Percentiles rank a stretch among this genome's conserved stretches.
These are phyloP conservation scores for Chloroclystis v-ata DNA, from an alignment of 2,888 invertebrate species.

Conservation along the genomic window DNA sequence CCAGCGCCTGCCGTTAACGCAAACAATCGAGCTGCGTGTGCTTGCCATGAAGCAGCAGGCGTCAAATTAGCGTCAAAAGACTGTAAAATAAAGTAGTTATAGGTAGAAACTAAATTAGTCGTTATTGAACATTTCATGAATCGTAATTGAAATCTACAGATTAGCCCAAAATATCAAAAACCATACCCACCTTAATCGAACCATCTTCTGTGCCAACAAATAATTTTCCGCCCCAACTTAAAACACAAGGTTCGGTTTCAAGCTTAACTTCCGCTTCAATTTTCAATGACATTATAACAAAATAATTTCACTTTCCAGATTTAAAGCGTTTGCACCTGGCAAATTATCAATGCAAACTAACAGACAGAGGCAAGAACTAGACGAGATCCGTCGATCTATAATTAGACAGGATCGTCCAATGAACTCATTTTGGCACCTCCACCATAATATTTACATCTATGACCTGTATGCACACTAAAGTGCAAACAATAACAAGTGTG, in stretches of 20 bases:
- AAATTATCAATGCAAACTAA: constrained; percentile 39
- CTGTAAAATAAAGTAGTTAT: constrained; percentile 31
- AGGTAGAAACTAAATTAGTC: background rate
- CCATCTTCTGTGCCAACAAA: constrained; percentile 64
- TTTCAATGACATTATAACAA: constrained; percentile 50
- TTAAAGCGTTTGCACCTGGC: constrained; percentile 27
- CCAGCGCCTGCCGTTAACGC: constrained; percentile 75
- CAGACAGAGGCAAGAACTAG: constrained; percentile 27
- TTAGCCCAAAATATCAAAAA: no score
- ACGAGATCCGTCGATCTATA: constrained; percentile 29
- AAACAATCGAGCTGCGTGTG: constrained; percentile 80
- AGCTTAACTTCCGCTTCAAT: constrained; percentile 52
- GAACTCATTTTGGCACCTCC: constrained; percentile 35
- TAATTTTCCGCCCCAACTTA: constrained; percentile 55
- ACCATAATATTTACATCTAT: no score
- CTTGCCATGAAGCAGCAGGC: constrained; percentile 60
- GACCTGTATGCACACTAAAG: no score
- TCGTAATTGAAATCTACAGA: no score
- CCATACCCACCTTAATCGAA: constrained; percentile 45
- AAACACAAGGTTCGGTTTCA: constrained; percentile 60
- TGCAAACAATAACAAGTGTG: no score
- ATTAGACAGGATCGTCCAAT: constrained; percentile 43
- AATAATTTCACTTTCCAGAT: background rate
- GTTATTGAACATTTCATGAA: no score
- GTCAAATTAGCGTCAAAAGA: constrained; percentile 51